A percentile compares a stretch with the other conserved stretches of the same genome.
These are phyloP conservation scores for Hylomyscus alleni DNA, from an alignment of 2,797 vertebrate species.

Conservation along the genomic window DNA sequence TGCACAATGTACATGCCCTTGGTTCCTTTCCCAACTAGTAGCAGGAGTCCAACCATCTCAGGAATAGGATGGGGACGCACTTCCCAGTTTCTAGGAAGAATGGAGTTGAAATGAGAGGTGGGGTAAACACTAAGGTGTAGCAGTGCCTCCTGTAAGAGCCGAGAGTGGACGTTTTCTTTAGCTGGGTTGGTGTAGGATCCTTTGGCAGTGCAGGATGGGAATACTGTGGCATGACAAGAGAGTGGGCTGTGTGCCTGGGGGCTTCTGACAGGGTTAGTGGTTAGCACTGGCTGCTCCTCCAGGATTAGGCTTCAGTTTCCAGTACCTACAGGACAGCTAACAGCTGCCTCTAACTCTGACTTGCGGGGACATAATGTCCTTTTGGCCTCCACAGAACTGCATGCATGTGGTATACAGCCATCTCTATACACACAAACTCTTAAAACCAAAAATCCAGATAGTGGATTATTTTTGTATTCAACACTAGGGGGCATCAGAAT, in stretches of 20 bases:
- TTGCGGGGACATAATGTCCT: background rate
- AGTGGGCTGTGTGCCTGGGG: background rate
- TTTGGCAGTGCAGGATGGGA: background rate
- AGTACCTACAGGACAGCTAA: background rate
- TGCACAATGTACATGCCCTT: background rate
- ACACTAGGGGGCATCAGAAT: conserved; percentile 63
- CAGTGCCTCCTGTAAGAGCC: background rate
- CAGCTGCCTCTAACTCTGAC: background rate
- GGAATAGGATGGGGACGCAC: background rate
- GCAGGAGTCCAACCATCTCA: background rate
- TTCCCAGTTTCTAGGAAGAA: background rate
- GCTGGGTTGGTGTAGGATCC: background rate
- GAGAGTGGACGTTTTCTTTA: too few species aligned
- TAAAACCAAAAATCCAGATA: background rate
- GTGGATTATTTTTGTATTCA: background rate
- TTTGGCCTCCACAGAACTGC: background rate
- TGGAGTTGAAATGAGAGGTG: background rate
- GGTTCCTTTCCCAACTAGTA: background rate
- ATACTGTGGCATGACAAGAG: too few species aligned
- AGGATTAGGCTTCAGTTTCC: background rate
- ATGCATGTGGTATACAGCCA: background rate
- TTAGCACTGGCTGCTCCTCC: too few species aligned
- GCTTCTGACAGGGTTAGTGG: background rate
- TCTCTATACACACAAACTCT: too few species aligned
- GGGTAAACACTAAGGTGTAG: background rate